Evolutionary conservation across 2,797 vertebrate genomes (phyloP), one percentile per base, ranked within the genome.

Genomic region (Catostomus latipinnis): DNA sequence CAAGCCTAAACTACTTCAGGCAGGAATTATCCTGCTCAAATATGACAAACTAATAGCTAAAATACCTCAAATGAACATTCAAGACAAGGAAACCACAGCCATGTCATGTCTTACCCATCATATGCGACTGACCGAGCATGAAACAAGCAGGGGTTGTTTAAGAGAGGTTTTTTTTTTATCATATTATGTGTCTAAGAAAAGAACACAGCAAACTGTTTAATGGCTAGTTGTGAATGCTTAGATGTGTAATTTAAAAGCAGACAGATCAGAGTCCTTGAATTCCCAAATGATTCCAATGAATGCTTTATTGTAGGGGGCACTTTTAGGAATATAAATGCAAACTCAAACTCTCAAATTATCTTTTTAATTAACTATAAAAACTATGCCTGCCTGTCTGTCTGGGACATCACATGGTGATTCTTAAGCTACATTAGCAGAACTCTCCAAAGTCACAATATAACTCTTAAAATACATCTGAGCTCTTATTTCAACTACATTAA

Each of bases 191-290:
- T 68, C 66, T 69, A 69, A 66, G 6, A 80, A 74, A 76, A 34
- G 34, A 34, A 34, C 34, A 4, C 56, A 16, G 80, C 66, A 71
- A 83, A 71, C 74, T 76, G 10, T 62, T 57, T 87, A 86, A 90
- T 86, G 57, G 81, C 62, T 60, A 76, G 70, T 67, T 87, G 58
- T 69, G 22, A 76, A 72, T 80, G n/a, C 54, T 14, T 54, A 48
- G 71, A 65, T 48, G 65, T 84, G 79, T 82, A 12, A 68, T 67
- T 79, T 54, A 61, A 71, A 67, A 57, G 80, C 60, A 84, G 69
- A 75, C 71, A 56, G 81, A 85, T 80, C 73, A 34, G 6, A 46
- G 62, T 10, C 11, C 34, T 63, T 5, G 56, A 61, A 83, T 70
- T 56, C 84, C 62, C 65, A 63, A 60, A 52, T 34, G 10, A 53